Base-by-base conservation (phyloP, 2,113 vertebrate genomes). In the Hyperoodon ampullatus region DNA sequence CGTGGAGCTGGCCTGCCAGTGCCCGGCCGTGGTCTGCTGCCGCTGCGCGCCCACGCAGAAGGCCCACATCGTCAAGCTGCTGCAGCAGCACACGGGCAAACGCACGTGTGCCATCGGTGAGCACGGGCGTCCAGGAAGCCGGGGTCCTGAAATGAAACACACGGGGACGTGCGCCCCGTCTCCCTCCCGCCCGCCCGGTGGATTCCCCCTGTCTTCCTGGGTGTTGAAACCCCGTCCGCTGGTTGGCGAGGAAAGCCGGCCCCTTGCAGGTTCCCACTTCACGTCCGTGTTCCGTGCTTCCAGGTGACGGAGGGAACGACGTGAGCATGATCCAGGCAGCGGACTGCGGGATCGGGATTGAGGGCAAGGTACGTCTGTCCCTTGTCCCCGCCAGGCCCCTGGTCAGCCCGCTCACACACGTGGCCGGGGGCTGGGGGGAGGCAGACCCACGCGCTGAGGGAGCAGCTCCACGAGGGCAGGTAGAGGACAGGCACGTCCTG, bases 291-390 rank as follows among this genome's bases (percentile, higher is more conserved):
- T 18, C 53, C 1, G 53, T 47, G 8, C 96, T 97, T 96, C 98
- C 98, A 99, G 99, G 99, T 97, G 99, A 99, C 23, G 99, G 99
- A 89, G 99, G 99, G 87, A 99, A 99, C 42, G 99, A 99, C 60
- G 99, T 99, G 95, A 99, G 99, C 98, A 99, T 99, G 99, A 99
- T 99, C 98, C 99, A 99, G 97, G 99, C 99, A 23, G 99, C 99
- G 68, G 99, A 99, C 98, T 99, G 99, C 82, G 99, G 99, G 75
- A 99, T 99, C 98, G 99, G 99, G 96, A 99, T 99, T 74, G 98
- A 99, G 97, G 99, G 99, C 96, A 99, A 99, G 99, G 99, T 95
- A 5, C 16, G 75, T 21, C 6, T 53, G 1, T 8, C 8, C 63
- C 21, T 35, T 35, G 23, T 5, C 77, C 6, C 33, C 1, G 1